A percentile compares a stretch with the other conserved stretches of the same genome.
These are phyloP conservation scores for Potamarius usumacintae DNA, from an alignment of 2,113 vertebrate genomes.

Conservation along the genomic window DNA sequence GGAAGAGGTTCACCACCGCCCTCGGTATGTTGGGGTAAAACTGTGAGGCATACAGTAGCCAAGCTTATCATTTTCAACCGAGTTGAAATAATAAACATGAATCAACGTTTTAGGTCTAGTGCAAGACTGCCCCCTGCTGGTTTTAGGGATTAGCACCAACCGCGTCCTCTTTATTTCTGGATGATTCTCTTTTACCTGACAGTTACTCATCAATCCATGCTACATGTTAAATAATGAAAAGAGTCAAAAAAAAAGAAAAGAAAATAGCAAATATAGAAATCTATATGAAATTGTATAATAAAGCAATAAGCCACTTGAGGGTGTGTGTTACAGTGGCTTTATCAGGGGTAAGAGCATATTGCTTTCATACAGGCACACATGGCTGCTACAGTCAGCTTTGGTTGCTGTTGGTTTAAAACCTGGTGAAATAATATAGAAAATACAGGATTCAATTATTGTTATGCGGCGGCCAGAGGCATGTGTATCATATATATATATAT, in stretches of 20 bases:
- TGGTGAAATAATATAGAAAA: no score
- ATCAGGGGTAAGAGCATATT: background rate
- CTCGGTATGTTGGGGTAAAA: conserved; percentile 78
- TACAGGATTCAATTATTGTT: no score
- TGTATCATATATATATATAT: background rate
- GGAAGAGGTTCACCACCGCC: conserved; percentile 93
- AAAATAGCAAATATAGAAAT: background rate
- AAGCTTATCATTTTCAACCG: conserved; percentile 18
- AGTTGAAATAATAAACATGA: conserved; percentile 1
- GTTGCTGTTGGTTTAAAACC: no score
- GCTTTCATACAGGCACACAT: no score
- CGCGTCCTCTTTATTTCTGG: background rate
- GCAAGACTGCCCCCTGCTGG: conserved; percentile 71
- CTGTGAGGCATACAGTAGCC: conserved; percentile 42
- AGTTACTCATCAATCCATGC: background rate
- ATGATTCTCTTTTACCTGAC: background rate
- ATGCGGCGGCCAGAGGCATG: no score
- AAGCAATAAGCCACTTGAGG: background rate
- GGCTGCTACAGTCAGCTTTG: no score
- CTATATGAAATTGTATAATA: background rate
- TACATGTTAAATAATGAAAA: background rate
- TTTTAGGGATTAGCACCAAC: background rate
- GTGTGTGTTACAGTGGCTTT: background rate
- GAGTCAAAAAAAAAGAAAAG: background rate
- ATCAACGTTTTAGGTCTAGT: conserved; percentile 28